Conservation (phyloP, 2,797 vertebrate species). For the Dryobates pubescens region DNA sequence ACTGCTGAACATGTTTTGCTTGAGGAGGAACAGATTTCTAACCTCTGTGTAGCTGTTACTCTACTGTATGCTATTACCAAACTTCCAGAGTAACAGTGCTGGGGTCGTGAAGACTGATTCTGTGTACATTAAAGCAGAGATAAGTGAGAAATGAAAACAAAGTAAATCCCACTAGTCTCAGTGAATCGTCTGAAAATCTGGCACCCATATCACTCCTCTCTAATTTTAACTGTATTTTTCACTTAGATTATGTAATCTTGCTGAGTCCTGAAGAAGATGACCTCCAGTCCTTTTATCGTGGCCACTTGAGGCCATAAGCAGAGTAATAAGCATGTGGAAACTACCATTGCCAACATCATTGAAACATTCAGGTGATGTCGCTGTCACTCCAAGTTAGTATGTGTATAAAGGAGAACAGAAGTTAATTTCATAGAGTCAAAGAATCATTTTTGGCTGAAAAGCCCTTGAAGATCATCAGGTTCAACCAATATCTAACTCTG, state of each 20-base stretch:
- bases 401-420: background rate
- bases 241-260: background rate
- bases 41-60: background rate
- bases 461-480: too few relatives aligned
- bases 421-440: background rate
- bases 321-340: background rate
- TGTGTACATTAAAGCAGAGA: background rate
- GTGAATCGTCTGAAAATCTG: background rate
- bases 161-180: background rate
- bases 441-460: too few relatives aligned
- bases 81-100: background rate
- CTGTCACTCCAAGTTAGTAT: background rate
- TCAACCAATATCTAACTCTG: too few relatives aligned
- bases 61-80: background rate
- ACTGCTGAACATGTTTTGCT: constrained; percentile 25
- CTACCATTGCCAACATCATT: background rate
- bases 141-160: background rate
- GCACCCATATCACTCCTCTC: background rate
- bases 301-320: background rate
- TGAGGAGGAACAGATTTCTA: constrained; percentile 22
- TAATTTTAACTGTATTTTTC: background rate
- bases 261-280: background rate
- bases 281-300: background rate
- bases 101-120: background rate
- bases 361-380: background rate